A percentile compares a stretch with the other conserved stretches of the same genome.
phyloP scores from a whole-genome alignment of 2,113 vertebrate genomes.

The Tyto alba region DNA sequence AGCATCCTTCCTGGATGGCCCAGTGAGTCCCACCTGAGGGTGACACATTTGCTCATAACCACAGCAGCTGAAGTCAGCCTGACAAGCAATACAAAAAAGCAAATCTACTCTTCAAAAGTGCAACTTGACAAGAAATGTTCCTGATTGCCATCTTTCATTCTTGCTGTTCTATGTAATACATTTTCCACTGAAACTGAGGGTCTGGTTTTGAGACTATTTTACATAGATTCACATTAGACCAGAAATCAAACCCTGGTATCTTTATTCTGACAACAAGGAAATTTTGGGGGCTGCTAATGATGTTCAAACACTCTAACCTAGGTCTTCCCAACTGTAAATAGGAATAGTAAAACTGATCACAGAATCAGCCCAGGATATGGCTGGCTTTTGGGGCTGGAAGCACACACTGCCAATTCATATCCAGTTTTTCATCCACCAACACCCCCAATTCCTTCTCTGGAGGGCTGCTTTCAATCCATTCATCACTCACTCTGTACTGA shows the following conservation, averaged over 20 bases:
- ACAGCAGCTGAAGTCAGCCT: neutral
- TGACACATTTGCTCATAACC: neutral
- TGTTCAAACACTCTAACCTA: neutral
- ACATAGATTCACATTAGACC: neutral
- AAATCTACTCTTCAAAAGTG: neutral
- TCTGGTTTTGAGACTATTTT: neutral
- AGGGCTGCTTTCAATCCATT: neutral
- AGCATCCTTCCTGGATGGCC: neutral
- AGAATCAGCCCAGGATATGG: neutral
- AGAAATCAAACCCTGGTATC: neutral
- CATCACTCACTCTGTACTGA: neutral
- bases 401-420: neutral
- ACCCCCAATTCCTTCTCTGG: neutral
- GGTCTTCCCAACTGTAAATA: neutral
- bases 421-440: neutral
- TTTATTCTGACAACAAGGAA: neutral
- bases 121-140: neutral
- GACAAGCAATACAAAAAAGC: neutral
- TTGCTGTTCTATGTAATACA: no score
- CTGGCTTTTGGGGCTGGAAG: neutral
- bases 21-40: no score
- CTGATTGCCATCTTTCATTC: neutral
- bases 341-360: neutral
- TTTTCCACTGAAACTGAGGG: neutral
- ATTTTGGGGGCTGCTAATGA: neutral